Evolutionary conservation across 2,113 vertebrate species (phyloP).

Genomic region (Hippolais icterina): DNA sequence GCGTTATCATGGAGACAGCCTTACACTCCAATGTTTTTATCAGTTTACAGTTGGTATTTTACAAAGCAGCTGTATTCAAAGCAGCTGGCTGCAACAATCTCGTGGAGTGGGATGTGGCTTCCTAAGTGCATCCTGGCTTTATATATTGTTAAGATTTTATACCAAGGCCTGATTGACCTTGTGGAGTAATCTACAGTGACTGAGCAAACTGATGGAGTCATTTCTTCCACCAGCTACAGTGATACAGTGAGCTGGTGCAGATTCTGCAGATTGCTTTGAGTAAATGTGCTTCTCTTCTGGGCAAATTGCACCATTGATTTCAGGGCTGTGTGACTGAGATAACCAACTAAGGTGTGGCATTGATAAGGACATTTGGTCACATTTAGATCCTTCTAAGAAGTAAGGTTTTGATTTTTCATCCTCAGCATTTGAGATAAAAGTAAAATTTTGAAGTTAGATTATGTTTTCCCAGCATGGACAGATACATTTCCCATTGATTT

Average conservation of each 20-base stretch:
- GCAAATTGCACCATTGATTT: neutral
- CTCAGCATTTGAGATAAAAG: neutral
- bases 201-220: neutral
- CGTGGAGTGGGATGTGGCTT: neutral
- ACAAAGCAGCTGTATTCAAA: neutral
- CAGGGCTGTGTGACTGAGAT: neutral
- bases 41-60: constrained; percentile 9
- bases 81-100: neutral
- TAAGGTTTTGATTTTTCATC: neutral
- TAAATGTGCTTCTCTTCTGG: neutral
- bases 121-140: neutral
- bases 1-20: neutral
- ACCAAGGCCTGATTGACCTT: neutral
- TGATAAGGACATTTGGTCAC: neutral
- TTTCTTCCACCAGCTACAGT: neutral
- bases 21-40: neutral
- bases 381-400: neutral
- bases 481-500: neutral
- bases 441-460: neutral
- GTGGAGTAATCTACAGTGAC: neutral
- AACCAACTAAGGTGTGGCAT: neutral
- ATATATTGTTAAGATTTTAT: neutral
- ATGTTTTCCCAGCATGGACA: neutral
- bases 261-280: neutral
- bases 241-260: neutral